Base-by-base conservation (phyloP, 2,888 invertebrate species). In the Meganola albula region DNA sequence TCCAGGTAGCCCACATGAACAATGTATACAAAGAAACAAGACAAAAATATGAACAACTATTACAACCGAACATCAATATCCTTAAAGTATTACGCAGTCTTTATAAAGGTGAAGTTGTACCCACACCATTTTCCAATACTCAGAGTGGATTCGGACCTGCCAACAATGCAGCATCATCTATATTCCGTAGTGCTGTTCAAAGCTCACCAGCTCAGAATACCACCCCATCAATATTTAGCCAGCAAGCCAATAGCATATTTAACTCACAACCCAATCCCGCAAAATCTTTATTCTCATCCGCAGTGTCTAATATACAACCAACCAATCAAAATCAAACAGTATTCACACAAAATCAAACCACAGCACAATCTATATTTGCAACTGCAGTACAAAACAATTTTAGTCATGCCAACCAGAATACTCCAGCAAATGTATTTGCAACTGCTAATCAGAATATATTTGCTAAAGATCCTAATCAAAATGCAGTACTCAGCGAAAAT, bases 171-270 rank as follows among this genome's bases (percentile, higher is more conserved):
- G 75, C 74, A 11, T 58, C 76, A 14, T 75, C 78, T 5, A 41
- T 83, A 33, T 83, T 82, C 35, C 59, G 68, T 2, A 71, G 62
- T 47, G 77, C 76, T 4, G 54, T 60, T 2, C 75, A 74, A 37
- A 62, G 48, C 23, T 28, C 52, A 11, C 41, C 60, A 7, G 48
- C 45, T 8, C 63, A 51, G 33, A 50, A 29, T 28, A 3, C 45
- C 0, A 54, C 49, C 30, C 51, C 45, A 2, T 52, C 63, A 5
- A 43, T 59, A 37, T 69, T 64, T 32, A 49, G 38, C 8, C 62
- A 53, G 34, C 54, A 23, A 20, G 42, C 40, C 27, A 34, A 41
- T 4, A 45, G 38, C 14, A 41, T 52, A 20, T 51, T 52, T 21
- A 36, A 25, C 25, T 27, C 34, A 2, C 46, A 36, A 40, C 41